Evolutionary conservation across 2,113 vertebrate genomes (phyloP), one percentile per base, ranked within the genome.

Genomic region (Rhizomys pruinosus): DNA sequence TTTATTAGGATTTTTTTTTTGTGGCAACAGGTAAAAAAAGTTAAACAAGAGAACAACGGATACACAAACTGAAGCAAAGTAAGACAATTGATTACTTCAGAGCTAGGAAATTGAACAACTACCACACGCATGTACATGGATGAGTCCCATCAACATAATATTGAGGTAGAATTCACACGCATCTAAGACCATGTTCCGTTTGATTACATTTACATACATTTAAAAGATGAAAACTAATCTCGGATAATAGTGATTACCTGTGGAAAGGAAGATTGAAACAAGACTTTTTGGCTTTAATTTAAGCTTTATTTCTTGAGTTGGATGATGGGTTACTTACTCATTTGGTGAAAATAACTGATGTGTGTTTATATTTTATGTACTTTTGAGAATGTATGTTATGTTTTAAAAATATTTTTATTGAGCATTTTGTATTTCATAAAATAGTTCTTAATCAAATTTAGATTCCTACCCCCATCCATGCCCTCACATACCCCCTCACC

Each of bases 1-100:
- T 93, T 66, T 93, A 80, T 25, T 73, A 64, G 87, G 89, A 71
- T 72, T 81, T 74, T 82, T 81, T 72, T 81, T 76, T 82, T 81
- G 87, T 2, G 86, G 44, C 23, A 86, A n/a, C 63, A 86, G 84
- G 52, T n/a, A 86, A 88, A 84, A 66, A 84, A 74, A 87, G 22
- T 89, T 94, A 81, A 73, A 81, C 15, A 91, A 59, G 39, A 85
- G 68, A n/a, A 84, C 32, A 82, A 23, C 59, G 32, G 63, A 44
- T 63, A 55, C 2, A 66, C 81, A 79, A 87, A 68, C n/a, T 81
- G 80, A 73, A 59, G 10, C 77, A 57, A 66, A 72, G 76, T 72
- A 63, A 73, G 42, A 74, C 39, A 84, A 84, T 19, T 78, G 37
- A 42, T 20, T 63, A n/a, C 39, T 89, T 89, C 71, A 79, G 5